Evolutionary conservation across 1,140 invertebrate genomes (phyloP).

Genomic region (Lethocerus indicus): DNA sequence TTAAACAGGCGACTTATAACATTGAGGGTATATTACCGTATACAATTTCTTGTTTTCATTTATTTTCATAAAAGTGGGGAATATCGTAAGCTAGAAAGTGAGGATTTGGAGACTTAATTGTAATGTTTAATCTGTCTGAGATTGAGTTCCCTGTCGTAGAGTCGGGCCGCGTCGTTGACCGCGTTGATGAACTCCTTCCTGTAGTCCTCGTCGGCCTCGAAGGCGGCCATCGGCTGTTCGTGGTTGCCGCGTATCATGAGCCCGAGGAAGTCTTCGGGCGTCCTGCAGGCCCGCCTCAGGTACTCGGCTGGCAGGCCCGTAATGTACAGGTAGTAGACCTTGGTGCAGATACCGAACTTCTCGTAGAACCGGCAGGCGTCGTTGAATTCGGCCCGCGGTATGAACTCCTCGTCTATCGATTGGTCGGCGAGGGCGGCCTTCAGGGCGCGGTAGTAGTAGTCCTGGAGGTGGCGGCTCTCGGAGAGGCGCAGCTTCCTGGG

Average conservation of each 20-base stretch:
- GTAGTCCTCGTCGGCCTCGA: neutral
- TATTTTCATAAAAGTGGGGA: too few species aligned
- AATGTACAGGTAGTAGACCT: conserved; percentile 5
- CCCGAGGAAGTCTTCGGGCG: neutral
- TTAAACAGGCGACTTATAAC: too few species aligned
- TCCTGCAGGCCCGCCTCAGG: neutral
- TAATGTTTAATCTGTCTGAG: too few species aligned
- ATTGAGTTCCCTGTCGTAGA: too few species aligned
- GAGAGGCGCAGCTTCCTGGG: neutral
- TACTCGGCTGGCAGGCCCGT: conserved; percentile 2
- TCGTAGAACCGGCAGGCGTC: conserved; percentile 4
- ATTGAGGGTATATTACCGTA: too few species aligned
- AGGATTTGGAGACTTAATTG: too few species aligned
- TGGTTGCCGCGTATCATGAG: conserved; percentile 2
- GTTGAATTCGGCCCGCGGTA: neutral
- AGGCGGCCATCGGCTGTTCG: neutral
- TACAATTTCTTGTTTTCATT: too few species aligned
- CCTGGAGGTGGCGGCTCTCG: neutral
- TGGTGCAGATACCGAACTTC: neutral
- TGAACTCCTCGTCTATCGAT: neutral
- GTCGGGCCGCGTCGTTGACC: neutral
- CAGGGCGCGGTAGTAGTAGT: conserved; percentile 1
- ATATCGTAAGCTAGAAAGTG: too few species aligned
- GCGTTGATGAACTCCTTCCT: neutral
- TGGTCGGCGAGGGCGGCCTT: neutral